Conservation (phyloP, 2,113 vertebrate genomes). For the Hippolais icterina region DNA sequence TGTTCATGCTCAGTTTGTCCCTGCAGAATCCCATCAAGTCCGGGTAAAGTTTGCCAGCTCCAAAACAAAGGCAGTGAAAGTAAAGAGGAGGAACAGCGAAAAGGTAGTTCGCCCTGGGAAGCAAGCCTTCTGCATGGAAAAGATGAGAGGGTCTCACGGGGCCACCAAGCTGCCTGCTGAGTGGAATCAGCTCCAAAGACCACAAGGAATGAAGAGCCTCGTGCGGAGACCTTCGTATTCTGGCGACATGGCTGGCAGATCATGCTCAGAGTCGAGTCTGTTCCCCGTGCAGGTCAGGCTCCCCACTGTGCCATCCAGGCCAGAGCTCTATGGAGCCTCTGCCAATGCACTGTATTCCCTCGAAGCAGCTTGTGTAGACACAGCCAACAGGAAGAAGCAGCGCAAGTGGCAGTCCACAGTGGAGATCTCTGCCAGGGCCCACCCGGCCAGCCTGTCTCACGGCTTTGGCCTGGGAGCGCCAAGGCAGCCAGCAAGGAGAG, state of each 20-base stretch:
- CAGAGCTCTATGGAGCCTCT: constrained; percentile 35
- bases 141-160: constrained; percentile 25
- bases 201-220: not conserved
- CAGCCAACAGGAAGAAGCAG: constrained; percentile 71
- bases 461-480: constrained; percentile 47
- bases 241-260: constrained; percentile 70
- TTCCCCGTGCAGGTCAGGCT: constrained; percentile 69
- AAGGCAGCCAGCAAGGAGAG: not conserved
- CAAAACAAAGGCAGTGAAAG: constrained; percentile 79
- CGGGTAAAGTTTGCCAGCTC: constrained; percentile 77
- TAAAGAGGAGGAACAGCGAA: constrained; percentile 75
- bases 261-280: constrained; percentile 83
- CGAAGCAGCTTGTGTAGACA: not conserved
- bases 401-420: constrained; percentile 76
- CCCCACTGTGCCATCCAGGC: constrained; percentile 19
- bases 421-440: constrained; percentile 72
- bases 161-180: constrained; percentile 25
- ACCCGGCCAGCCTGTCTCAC: not conserved
- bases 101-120: constrained; percentile 58
- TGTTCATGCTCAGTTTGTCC: constrained; percentile 78
- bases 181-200: constrained; percentile 48
- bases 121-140: constrained; percentile 65
- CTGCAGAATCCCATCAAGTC: constrained; percentile 74
- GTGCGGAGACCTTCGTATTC: constrained; percentile 31
- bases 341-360: constrained; percentile 48